Evolutionary conservation across 2,113 vertebrate species (phyloP).

Genomic region (Tonatia bakeri): DNA sequence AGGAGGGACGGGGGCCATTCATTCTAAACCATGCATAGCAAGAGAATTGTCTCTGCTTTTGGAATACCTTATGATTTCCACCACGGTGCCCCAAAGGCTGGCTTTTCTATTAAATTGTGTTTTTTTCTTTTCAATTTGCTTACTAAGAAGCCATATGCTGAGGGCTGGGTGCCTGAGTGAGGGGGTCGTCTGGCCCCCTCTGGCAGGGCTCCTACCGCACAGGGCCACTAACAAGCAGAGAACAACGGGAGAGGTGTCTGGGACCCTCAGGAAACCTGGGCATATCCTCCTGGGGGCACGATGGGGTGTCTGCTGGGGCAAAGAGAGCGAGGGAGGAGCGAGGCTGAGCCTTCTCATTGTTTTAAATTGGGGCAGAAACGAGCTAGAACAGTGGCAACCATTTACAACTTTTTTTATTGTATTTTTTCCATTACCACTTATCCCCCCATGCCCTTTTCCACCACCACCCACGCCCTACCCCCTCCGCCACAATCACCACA

Average conservation of each 20-base stretch:
- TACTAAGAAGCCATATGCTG: neutral
- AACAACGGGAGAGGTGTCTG: neutral
- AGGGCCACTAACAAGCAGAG: neutral
- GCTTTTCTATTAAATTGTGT: neutral
- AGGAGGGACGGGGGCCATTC: rapidly evolving
- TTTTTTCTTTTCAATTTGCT: neutral
- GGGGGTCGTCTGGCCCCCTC: no score
- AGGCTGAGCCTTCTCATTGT: neutral
- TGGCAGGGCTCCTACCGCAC: neutral
- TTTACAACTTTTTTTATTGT: neutral
- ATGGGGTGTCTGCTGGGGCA: rapidly evolving
- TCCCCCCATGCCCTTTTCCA: no score
- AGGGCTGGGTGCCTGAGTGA: neutral
- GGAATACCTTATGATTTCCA: neutral
- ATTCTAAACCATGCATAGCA: rapidly evolving
- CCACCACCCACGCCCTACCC: no score
- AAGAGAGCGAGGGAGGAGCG: neutral
- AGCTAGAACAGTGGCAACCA: neutral
- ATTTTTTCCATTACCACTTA: no score
- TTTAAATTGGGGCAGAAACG: neutral
- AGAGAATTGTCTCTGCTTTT: neutral
- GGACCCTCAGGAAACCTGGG: neutral
- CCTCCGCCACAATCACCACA: no score
- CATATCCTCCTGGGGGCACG: rapidly evolving
- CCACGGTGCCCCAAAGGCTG: neutral